phyloP scores from a whole-genome alignment of 1,140 invertebrate genomes.

The Macrosteles quadrilineatus region DNA sequence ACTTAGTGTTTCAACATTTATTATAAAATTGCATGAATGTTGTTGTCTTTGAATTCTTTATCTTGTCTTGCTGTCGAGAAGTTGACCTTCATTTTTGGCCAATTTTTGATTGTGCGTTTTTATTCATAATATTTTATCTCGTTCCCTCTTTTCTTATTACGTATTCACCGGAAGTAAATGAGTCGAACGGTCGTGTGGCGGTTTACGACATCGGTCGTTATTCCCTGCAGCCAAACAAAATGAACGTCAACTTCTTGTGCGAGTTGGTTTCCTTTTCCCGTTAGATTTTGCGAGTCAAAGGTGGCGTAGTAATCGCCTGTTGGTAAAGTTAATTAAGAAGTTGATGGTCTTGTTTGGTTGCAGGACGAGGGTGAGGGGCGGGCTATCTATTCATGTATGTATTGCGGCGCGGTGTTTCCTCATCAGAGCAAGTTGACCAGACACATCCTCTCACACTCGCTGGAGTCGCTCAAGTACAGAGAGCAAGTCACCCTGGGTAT shows the following conservation, averaged over 20 bases:
- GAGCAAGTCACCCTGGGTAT: constrained; percentile 61
- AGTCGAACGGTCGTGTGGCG: not conserved
- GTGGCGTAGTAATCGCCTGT: constrained; percentile 14
- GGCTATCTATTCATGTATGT: constrained; percentile 64
- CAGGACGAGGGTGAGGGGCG: constrained; percentile 67
- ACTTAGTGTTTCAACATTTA: constrained; percentile 20
- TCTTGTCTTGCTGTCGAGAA: constrained; percentile 73
- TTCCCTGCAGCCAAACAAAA: constrained; percentile 72
- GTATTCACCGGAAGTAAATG: constrained; percentile 37
- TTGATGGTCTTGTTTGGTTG: constrained; percentile 86
- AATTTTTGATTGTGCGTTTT: constrained; percentile 63
- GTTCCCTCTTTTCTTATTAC: constrained; percentile 48
- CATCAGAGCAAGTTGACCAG: constrained; percentile 86
- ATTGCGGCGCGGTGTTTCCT: constrained; percentile 82
- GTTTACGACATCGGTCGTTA: constrained; percentile 17
- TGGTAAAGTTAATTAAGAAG: constrained; percentile 63
- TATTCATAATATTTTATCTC: constrained; percentile 32
- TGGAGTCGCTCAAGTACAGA: constrained; percentile 82
- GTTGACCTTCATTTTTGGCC: constrained; percentile 89
- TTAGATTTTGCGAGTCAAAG: constrained; percentile 20
- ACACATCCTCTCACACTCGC: constrained; percentile 82
- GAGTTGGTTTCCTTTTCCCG: constrained; percentile 44
- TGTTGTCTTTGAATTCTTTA: constrained; percentile 40
- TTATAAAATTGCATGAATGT: constrained; percentile 34
- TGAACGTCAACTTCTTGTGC: constrained; percentile 93